Evolutionary conservation across 2,888 invertebrate genomes (phyloP).

Genomic region (Sympetrum striolatum): DNA sequence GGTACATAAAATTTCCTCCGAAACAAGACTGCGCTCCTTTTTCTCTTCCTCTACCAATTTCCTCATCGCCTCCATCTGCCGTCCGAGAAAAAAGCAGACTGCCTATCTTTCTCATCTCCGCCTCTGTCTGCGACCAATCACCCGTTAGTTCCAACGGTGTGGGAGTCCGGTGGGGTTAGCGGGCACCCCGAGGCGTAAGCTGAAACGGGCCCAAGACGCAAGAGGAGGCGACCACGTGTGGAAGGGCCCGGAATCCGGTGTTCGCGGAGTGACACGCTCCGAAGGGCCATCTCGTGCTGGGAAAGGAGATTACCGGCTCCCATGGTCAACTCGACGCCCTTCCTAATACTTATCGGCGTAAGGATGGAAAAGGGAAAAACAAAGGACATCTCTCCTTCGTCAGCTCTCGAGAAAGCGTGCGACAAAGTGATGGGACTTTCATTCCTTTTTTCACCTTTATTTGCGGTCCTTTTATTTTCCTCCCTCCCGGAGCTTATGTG

Average conservation of each 20-base stretch:
- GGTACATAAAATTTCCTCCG: not conserved
- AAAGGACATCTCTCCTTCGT: not conserved
- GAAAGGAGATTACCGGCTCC: conserved; percentile 9
- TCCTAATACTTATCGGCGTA: not conserved
- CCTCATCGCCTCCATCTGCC: not conserved
- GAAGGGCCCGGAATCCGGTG: not conserved
- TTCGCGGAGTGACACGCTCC: conserved; percentile 32
- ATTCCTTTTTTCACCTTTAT: not conserved
- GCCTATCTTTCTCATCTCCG: not conserved
- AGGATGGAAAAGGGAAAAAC: not conserved
- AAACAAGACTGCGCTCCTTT: not conserved
- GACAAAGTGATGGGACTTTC: conserved; percentile 15
- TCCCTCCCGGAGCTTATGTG: not conserved
- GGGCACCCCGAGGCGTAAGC: not conserved
- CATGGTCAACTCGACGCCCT: not conserved
- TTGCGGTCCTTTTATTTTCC: not conserved
- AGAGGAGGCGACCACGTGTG: not conserved
- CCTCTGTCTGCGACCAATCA: conserved; percentile 4
- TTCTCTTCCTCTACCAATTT: not conserved
- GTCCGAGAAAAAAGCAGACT: not conserved
- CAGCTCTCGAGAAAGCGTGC: not conserved
- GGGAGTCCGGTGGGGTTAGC: not conserved
- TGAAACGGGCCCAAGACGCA: not conserved
- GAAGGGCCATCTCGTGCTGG: conserved; percentile 1
- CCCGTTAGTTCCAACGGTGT: not conserved